Conservation (phyloP, 2,797 vertebrate genomes). For the Parotocinclus haroldoi region DNA sequence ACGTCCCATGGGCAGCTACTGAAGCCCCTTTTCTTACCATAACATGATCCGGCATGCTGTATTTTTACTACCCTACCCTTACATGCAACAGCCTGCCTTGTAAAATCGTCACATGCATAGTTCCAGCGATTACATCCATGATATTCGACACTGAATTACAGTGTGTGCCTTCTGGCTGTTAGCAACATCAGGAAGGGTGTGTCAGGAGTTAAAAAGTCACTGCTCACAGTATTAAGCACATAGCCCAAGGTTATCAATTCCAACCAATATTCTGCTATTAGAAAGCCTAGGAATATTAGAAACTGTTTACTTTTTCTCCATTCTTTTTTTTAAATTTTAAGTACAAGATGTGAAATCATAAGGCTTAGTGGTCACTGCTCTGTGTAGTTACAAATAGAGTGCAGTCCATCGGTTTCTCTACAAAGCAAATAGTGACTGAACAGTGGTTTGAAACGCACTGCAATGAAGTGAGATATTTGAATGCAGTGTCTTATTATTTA, state of each 20-base stretch:
- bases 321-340: constrained; percentile 47
- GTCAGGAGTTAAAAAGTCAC: constrained; percentile 42
- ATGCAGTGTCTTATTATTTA: too few relatives aligned
- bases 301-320: constrained; percentile 6
- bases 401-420: too few relatives aligned
- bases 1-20: background rate
- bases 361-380: too few relatives aligned
- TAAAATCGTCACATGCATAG: constrained; percentile 26
- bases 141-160: constrained; percentile 45
- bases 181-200: constrained; percentile 45
- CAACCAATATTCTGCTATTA: constrained; percentile 45
- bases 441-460: too few relatives aligned
- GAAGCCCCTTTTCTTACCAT: background rate
- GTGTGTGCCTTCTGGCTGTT: constrained; percentile 31
- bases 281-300: constrained; percentile 23
- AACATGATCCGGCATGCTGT: constrained; percentile 14
- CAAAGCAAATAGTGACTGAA: too few relatives aligned
- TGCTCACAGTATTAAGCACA: constrained; percentile 43
- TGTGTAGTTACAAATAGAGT: too few relatives aligned
- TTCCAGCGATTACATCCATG: constrained; percentile 34
- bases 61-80: constrained; percentile 4
- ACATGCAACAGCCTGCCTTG: constrained; percentile 48
- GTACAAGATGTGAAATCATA: constrained; percentile 54
- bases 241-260: constrained; percentile 52
- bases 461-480: too few relatives aligned